A percentile compares a stretch with the other conserved stretches of the same genome.
Conservation (phyloP, 2,888 invertebrate species). For the Orthosia gracilis region DNA sequence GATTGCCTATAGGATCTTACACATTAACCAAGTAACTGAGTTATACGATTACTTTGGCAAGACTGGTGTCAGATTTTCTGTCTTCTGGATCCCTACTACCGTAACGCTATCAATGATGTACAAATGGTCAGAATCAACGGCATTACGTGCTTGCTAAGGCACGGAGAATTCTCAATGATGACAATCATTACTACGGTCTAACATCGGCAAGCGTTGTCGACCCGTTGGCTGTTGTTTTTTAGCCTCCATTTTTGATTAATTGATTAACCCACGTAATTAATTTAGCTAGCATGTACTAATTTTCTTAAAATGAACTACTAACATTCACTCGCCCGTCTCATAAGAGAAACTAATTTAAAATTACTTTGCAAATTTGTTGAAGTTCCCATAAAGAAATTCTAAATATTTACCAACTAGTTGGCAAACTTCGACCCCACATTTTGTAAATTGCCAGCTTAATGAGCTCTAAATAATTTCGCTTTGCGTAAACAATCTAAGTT, state of each 20-base stretch:
- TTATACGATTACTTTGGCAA: no score
- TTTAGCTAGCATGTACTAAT: background rate
- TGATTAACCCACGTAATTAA: background rate
- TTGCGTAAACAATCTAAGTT: constrained; percentile 56
- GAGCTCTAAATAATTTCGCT: constrained; percentile 54
- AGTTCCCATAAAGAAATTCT: constrained; percentile 47
- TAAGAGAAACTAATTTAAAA: constrained; percentile 38
- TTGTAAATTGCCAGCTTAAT: constrained; percentile 57
- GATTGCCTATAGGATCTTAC: no score
- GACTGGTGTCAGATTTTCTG: no score
- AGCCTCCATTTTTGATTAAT: background rate
- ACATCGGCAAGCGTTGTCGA: no score
- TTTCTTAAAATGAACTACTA: background rate
- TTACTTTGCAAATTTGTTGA: constrained; percentile 24
- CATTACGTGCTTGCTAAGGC: no score
- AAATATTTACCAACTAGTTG: constrained; percentile 56
- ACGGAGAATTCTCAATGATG: no score
- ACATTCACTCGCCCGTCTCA: background rate
- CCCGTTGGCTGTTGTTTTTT: no score
- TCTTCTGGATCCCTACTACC: no score
- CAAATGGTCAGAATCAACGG: no score
- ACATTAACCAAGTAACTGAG: no score
- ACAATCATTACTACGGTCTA: no score
- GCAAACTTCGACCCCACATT: constrained; percentile 44
- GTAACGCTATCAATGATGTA: no score